A percentile compares a stretch with the other conserved stretches of the same genome.
Evolutionary conservation across 2,888 invertebrate species (phyloP).

Genomic region (Caenorhabditis angaria): DNA sequence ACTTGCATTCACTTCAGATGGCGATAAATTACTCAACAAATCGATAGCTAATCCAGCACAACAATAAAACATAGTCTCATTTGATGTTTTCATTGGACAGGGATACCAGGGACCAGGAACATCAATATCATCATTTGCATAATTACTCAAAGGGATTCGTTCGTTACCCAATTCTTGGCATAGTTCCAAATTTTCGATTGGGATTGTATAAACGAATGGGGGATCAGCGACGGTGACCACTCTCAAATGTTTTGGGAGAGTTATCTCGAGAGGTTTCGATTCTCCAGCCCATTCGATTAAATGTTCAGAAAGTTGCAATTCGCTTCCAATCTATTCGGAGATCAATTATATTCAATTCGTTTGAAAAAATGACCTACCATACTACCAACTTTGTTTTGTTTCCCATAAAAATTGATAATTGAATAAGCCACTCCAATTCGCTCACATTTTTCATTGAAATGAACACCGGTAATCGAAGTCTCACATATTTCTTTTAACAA

Average conservation of each 20-base stretch:
- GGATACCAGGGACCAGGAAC: constrained; percentile 68
- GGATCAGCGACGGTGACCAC: constrained; percentile 65
- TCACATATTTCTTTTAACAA: constrained; percentile 43
- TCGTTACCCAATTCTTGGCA: constrained; percentile 54
- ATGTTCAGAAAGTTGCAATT: constrained; percentile 54
- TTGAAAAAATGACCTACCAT: constrained; percentile 32
- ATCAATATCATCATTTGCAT: constrained; percentile 34
- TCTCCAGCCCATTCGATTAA: constrained; percentile 62
- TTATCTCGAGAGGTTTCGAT: constrained; percentile 62
- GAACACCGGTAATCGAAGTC: constrained; percentile 36
- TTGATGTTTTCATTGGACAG: constrained; percentile 47
- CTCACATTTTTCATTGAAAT: constrained; percentile 47
- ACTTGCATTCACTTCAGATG: constrained; percentile 50
- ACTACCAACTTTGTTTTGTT: constrained; percentile 45
- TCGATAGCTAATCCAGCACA: constrained; percentile 69
- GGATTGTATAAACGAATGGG: constrained; percentile 66
- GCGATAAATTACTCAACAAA: constrained; percentile 59
- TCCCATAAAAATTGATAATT: constrained; percentile 50
- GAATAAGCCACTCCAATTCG: constrained; percentile 54
- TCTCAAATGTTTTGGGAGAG: constrained; percentile 64
- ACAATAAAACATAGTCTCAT: constrained; percentile 57
- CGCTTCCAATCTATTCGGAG: constrained; percentile 24
- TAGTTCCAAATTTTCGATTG: constrained; percentile 39
- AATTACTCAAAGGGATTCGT: constrained; percentile 27
- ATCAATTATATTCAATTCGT: constrained; percentile 8